Base-by-base conservation (phyloP, 2,888 invertebrate genomes). In the Clusia tigrina region DNA sequence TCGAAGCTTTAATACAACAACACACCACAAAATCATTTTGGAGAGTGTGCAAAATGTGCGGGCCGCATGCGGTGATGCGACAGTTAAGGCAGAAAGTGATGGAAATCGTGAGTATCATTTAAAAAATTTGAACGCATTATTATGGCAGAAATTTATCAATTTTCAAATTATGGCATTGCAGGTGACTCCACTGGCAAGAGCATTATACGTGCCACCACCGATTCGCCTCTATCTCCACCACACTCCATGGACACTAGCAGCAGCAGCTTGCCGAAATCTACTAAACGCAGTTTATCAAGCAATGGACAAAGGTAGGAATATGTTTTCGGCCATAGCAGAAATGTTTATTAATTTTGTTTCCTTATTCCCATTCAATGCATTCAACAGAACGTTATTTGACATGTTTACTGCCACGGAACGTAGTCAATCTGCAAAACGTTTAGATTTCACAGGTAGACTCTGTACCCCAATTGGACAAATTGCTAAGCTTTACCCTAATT, bases 141-240 rank as follows among this genome's bases (percentile, higher is more conserved):
- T 52, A 12, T 51, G 51, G 6, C 52, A 24, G 18, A 20, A 24
- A 53, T 53, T 15, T 10, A 12, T 10, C 26, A 52, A 26, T 17
- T 10, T 46, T 53, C 42, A 12, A 51, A 51, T 15, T 54, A 26
- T 23, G 17, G 42, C 26, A 9, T 53, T 26, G 54, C 46, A 62
- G 76, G 76, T 23, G 76, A 76, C 52, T 65, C 69, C 9, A 56
- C 69, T 15, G 68, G 65, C 20, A 72, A 85, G 2, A 85, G 81
- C 57, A 86, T 89, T 1, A 88, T 90, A 64, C 85, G 93, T 56
- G 91, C 93, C 1, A 93, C 92, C 0, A 93, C 93, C 0, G 94
- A 94, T 80, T 94, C 94, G 0, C 94, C 94, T 0, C 88, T 94
- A 81, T 94, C 94, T 0, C 94, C 94, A 0, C 91, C 91, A 1